Base-by-base conservation (phyloP, 2,888 invertebrate genomes). In the Zaprionus bogoriensis region DNA sequence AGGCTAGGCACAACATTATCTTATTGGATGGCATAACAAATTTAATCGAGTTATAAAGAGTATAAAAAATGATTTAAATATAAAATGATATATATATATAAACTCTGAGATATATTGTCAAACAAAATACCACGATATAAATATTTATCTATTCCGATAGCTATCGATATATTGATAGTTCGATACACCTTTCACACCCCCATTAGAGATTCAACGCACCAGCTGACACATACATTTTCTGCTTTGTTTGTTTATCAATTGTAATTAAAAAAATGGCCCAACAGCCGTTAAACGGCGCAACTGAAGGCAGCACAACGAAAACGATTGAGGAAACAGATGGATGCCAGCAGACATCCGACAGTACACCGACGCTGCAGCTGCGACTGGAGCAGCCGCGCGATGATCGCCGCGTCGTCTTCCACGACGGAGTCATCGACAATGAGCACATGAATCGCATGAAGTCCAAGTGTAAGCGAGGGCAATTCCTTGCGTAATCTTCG, bases 391-490 rank as follows among this genome's bases (percentile, higher is more conserved):
- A 95, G 84, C 95, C 95, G 1, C 94, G 93, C 87, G 92, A 92
- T 30, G 92, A 93, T 55, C 95, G 95, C 90, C 97, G 96, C 90
- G 98, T 98, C 0, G 94, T 95, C 66, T 99, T 98, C 97, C 94
- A 95, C 7, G 94, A 94, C 62, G 97, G 95, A 78, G 98, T 98
- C 0, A 95, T 99, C 10, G 98, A 99, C 91, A 98, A 99, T 91
- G 98, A 99, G 90, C 92, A 97, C 88, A 94, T 98, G 95, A 96
- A 97, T 89, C 97, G 96, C 91, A 98, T 98, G 91, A 98, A 98
- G 91, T 98, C 98, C 20, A 99, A 98, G 93, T 98, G 98, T 97
- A 92, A 93, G 94, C 91, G 44, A 25, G 22, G 4, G 6, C 1
- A 22, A 39, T 1, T 12, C 6, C 6, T 4, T 38, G 6, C 7